Conservation (phyloP, 1,140 invertebrate genomes). For the Lasioglossum baleicum region DNA sequence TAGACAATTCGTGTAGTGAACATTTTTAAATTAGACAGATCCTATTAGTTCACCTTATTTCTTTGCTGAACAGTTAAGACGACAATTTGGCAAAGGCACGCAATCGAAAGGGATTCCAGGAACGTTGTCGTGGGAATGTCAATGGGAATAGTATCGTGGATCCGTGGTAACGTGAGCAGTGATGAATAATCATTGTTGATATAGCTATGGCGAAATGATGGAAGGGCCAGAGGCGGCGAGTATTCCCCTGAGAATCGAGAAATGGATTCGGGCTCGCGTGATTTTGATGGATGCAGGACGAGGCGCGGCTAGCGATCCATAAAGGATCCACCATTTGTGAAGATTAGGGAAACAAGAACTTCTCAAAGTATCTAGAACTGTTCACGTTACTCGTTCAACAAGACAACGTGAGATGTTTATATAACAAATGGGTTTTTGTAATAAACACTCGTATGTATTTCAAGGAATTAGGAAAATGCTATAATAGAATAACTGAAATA, state of each 20-base stretch:
- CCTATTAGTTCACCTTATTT: too few species aligned
- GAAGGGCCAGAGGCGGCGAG: slow-evolving; percentile 10
- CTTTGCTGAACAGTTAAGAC: too few species aligned
- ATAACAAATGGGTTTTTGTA: too few species aligned
- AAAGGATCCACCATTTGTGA: slow-evolving; percentile 38
- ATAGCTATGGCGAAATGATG: slow-evolving; percentile 27
- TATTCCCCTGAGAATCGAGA: slow-evolving; percentile 30
- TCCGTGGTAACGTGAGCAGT: not conserved
- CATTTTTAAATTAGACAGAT: too few species aligned
- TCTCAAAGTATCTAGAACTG: not conserved
- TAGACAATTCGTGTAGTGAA: too few species aligned
- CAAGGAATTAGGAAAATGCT: too few species aligned
- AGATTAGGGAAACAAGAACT: slow-evolving; percentile 36
- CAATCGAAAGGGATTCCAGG: too few species aligned
- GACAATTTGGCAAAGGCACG: too few species aligned
- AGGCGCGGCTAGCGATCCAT: slow-evolving; percentile 43
- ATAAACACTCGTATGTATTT: too few species aligned
- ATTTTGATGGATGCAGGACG: slow-evolving; percentile 58
- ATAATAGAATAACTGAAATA: too few species aligned
- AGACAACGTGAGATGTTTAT: too few species aligned
- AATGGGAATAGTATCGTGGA: too few species aligned
- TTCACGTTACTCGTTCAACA: not conserved
- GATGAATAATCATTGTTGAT: slow-evolving; percentile 61
- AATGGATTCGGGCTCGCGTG: slow-evolving; percentile 47
- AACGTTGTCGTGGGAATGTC: slow-evolving; percentile 9